Conservation (phyloP, 2,113 vertebrate species). For the Piaya cayana region DNA sequence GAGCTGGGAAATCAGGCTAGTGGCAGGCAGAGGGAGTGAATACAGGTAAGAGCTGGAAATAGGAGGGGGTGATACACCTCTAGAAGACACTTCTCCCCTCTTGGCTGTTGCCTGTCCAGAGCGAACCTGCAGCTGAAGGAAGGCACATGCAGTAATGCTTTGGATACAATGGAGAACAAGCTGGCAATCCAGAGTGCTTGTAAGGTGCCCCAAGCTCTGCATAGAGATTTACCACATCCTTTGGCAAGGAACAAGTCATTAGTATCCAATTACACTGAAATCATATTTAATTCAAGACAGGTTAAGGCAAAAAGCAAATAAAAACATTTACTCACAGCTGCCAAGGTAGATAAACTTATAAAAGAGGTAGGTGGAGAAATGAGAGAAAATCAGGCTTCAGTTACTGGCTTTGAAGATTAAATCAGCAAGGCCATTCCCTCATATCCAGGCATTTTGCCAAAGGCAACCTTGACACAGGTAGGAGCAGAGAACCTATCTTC, state of each 20-base stretch:
- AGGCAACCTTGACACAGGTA: background rate
- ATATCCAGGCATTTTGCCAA: background rate
- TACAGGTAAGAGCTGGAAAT: background rate
- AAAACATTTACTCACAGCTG: conserved; percentile 31
- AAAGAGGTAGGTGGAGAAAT: conserved; percentile 31
- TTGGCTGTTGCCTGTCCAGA: rapidly evolving
- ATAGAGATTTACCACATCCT: conserved; percentile 63
- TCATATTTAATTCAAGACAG: conserved; percentile 59
- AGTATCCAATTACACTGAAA: conserved; percentile 66
- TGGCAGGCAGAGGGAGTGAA: background rate
- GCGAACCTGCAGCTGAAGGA: background rate
- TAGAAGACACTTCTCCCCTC: background rate
- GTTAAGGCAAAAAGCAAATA: conserved; percentile 69
- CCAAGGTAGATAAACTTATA: conserved; percentile 41
- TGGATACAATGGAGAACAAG: background rate
- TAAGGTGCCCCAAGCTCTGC: conserved; percentile 22
- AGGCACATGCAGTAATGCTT: background rate
- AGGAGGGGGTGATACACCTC: background rate
- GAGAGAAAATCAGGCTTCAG: conserved; percentile 12
- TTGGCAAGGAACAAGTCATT: conserved; percentile 53
- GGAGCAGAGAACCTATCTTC: background rate
- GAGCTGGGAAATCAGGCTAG: background rate
- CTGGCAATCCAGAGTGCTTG: background rate
- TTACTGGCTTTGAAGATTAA: conserved; percentile 56
- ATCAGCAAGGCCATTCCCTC: conserved; percentile 15